phyloP scores from a whole-genome alignment of 1,140 invertebrate genomes.

The Heliconius himera region DNA sequence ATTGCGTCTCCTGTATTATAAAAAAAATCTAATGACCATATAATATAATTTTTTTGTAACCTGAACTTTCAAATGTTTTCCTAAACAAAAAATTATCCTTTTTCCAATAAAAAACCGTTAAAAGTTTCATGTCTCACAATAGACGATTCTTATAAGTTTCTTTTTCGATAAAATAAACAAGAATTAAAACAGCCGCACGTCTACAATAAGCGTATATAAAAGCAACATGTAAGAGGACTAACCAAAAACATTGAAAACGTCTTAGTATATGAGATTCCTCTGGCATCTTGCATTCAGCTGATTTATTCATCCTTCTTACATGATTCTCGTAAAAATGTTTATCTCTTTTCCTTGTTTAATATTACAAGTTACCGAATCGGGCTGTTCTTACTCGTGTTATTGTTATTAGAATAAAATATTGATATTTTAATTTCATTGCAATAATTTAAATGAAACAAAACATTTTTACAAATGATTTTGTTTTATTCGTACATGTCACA shows the following conservation, averaged over 20 bases:
- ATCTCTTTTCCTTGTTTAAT: slow-evolving; percentile 20
- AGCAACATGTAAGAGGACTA: slow-evolving; percentile 15
- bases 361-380: slow-evolving; percentile 3
- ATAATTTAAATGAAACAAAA: too few relatives aligned
- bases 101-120: too few relatives aligned
- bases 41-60: too few relatives aligned
- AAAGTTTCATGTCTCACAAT: background rate
- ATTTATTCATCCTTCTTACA: slow-evolving; percentile 17
- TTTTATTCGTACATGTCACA: too few relatives aligned
- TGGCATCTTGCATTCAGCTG: background rate
- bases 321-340: slow-evolving; percentile 14
- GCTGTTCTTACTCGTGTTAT: background rate
- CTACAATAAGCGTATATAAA: background rate
- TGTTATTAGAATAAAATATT: too few relatives aligned
- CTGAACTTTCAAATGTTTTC: too few relatives aligned
- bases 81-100: too few relatives aligned
- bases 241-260: slow-evolving; percentile 23
- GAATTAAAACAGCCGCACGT: background rate
- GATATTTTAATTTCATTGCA: too few relatives aligned
- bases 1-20: too few relatives aligned
- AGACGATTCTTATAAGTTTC: background rate
- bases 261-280: slow-evolving; percentile 13
- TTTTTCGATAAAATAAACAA: background rate
- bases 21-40: too few relatives aligned
- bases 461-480: too few relatives aligned